Evolutionary conservation across 1,140 invertebrate species (phyloP), one percentile per base, ranked within the genome.

Genomic region (Zaprionus gabonicus): DNA sequence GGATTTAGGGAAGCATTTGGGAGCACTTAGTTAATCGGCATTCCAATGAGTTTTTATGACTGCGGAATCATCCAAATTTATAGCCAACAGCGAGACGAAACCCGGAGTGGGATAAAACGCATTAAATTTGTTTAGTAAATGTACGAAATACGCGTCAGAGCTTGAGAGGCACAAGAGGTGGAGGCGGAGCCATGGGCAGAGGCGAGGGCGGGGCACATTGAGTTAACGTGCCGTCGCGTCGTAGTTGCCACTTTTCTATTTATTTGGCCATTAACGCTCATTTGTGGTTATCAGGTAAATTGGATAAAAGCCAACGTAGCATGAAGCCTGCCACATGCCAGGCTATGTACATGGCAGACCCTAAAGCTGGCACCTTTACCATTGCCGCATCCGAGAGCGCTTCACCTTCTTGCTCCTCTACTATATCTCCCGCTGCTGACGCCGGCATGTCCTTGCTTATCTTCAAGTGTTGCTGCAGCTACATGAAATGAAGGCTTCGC

Each of bases 201-300:
- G 20, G 3, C 1, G 23, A 20, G 31, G 41, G 64, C 34, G 59
- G 49, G 7, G 31, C 41, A 71, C 81, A 81, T 81, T 88, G 81
- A 81, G 84, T 90, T 88, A 81, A 90, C 75, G 78, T 78, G 65
- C 74, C 81, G 85, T 80, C 80, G 81, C 82, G 75, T 57, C 84
- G 85, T 88, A 90, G 84, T 90, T 88, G 84, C 78, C 85, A 88
- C 85, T 88, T 88, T 90, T 88, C 81, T 88, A 88, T 88, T 88
- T 88, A 88, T 88, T 88, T 88, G 85, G 65, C 85, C 85, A 88
- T 88, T 88, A 88, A 88, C 85, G 85, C 85, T 88, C 85, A 88
- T 88, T 88, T 88, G 85, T 81, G 85, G 85, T 88, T 88, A 88
- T 88, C 85, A 88, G 85, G 85, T 88, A 88, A 88, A 88, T 88